Base-by-base conservation (phyloP, 2,113 vertebrate genomes). In the Desmodus rotundus region DNA sequence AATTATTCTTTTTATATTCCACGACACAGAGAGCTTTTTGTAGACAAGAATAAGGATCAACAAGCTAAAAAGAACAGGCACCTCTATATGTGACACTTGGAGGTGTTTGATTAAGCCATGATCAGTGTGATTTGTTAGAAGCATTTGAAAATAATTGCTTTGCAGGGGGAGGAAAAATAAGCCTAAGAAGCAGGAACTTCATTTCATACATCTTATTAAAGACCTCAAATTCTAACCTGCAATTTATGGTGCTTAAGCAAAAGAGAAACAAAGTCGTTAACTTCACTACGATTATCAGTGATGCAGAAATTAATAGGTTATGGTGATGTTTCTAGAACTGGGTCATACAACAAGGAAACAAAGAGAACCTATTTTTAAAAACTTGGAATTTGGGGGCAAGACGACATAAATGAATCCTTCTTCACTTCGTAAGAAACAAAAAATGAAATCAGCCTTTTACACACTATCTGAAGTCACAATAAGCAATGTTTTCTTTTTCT, bases 1-100 rank as follows among this genome's bases (percentile, higher is more conserved):
- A 73, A 87, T 74, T 89, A 84, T 56, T 87, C 70, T 26, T 74
- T 90, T 95, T 63, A 73, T 77, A 80, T 14, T 93, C 33, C 61
- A 93, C 22, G 16, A 93, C 80, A 61, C 61, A 63, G 12, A 93
- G 73, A 92, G 28, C 33, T 73, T 61, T 56, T 67, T 43, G 36
- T 50, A 84, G n/a, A 73, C n/a, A 90, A 92, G 63, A 68, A 76
- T 47, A 50, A 84, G 41, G 65, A 7, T 72, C 72, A 85, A 72
- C 9, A 87, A 72, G 7, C 83, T 70, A 84, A 56, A 61, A 83
- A 83, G 41, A 67, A 33, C 19, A 6, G 10, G 14, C 7, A 85
- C 33, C 58, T 74, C 82, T 4, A 43, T 22, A 45, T 41, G 11
- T 5, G 16, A 16, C 58, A 68, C 11, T 86, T 3, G 9, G 4